These are phyloP conservation scores for Caranx melampygus DNA, from an alignment of 2,113 vertebrate species.

Conservation along the genomic window DNA sequence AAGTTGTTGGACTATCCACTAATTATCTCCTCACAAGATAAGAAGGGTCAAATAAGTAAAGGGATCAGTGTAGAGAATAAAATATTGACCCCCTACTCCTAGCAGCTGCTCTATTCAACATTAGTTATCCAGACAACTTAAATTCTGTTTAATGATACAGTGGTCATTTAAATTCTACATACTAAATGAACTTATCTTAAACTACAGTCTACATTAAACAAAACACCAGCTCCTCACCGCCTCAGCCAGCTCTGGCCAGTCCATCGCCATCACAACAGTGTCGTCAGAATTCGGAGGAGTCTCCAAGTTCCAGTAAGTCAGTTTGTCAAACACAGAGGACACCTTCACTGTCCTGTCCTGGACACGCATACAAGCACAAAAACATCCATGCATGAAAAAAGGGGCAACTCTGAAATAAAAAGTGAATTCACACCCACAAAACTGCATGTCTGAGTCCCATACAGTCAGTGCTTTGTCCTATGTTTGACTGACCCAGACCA, in stretches of 20 bases:
- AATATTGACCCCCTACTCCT: background rate
- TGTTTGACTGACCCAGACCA: background rate
- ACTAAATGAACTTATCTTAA: background rate
- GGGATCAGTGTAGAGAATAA: background rate
- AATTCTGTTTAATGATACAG: no score
- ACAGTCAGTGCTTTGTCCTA: background rate
- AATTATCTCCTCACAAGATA: background rate
- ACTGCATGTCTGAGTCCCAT: background rate
- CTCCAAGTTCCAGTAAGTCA: constrained; percentile 91
- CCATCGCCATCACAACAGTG: constrained; percentile 84
- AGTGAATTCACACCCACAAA: no score
- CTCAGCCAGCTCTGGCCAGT: constrained; percentile 87
- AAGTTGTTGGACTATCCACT: background rate
- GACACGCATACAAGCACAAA: constrained; percentile 2
- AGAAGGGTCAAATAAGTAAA: background rate
- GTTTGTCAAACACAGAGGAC: constrained; percentile 82
- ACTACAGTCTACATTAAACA: background rate
- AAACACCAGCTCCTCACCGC: constrained; percentile 78
- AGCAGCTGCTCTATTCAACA: no score
- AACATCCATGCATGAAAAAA: background rate
- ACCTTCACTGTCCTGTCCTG: constrained; percentile 86
- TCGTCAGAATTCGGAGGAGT: constrained; percentile 85
- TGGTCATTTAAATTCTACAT: background rate
- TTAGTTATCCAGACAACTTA: no score
- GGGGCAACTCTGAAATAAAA: no score